Evolutionary conservation across 2,888 invertebrate genomes (phyloP), one percentile per base, ranked within the genome.

Genomic region (Oxystoma pomonae): DNA sequence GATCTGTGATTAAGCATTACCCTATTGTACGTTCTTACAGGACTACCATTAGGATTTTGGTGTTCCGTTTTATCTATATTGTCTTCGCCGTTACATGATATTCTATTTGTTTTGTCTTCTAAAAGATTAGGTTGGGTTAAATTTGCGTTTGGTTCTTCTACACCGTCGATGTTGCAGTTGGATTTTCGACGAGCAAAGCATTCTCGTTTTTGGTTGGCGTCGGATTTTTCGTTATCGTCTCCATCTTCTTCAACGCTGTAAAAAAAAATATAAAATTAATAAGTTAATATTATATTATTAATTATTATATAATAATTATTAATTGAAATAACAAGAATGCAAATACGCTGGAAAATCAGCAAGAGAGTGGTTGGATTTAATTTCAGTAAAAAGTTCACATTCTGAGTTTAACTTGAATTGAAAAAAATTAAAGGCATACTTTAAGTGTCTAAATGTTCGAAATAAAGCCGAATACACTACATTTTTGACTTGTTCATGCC

Each of bases 1-100:
- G 92, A 92, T 68, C 93, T 84, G 78, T 94, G 94, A 80, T 93
- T 94, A 56, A 91, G 92, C 93, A 94, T 94, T 63, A 94, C 93
- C 69, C 94, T 83, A 79, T 92, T 68, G 91, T 69, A 69, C 0
- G 72, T 72, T 65, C 72, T 73, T 58, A 91, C 90, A 59, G 68
- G 66, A 20, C 58, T 65, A 57, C 20, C 51, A 49, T 53, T 22
- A 9, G 20, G 19, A 7, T 64, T 62, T 60, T 62, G 53, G 57
- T 65, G 59, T 3, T 56, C 59, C 20, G 20, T 57, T 9, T 53
- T 16, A 16, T 19, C 19, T 19, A 16, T 7, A 81, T 83, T 16
- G 82, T 73, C 71, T 76, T 78, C 69, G 9, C 73, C 12, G 12
- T 35, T 35, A 35, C 3, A 70, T 52, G 71, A 68, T 59, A 71